Base-by-base conservation (phyloP, 2,113 vertebrate species). In the Poecile atricapillus region DNA sequence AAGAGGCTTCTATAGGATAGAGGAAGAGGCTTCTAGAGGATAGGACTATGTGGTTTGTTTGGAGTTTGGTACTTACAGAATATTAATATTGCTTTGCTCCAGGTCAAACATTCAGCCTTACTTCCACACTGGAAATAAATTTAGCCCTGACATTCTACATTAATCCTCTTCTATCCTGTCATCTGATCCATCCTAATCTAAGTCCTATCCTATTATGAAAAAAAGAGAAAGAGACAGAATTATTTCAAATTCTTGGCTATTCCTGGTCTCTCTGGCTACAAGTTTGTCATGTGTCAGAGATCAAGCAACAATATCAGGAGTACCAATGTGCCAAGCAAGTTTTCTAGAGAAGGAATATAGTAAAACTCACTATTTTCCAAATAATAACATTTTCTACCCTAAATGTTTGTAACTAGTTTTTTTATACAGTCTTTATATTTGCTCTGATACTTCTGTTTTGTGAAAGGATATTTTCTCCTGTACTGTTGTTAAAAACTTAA, bases 1-100 rank as follows among this genome's bases (percentile, higher is more conserved):
- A 87, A 81, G 31, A 89, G 46, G 49, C 79, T 94, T 93, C 75
- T 55, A n/a, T n/a, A n/a, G n/a, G n/a, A n/a, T n/a, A n/a, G n/a
- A 91, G 69, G 41, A 87, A 81, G 31, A 89, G 46, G 49, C 79
- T 94, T 93, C 75, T 55, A n/a, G 55, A 93, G 71, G 52, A 93
- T 33, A 90, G 35, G 39, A 47, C 63, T 85, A 73, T 43, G 27
- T 2, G 8, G 73, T 87, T 65, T 95, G 35, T 80, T 90, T 69
- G 74, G 74, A 76, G 22, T 78, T 92, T 87, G 9, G 5, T 89
- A 58, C 62, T 25, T 77, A 58, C 23, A 86, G 59, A 73, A 65
- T 59, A 70, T 83, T 94, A 63, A 67, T 77, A 88, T 76, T 83
- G 10, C 17, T 21, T 46, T 44, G 18, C 35, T 83, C 28, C 35